These are phyloP conservation scores for Gephyroberyx darwinii DNA, from an alignment of 2,797 vertebrate genomes.

Conservation along the genomic window DNA sequence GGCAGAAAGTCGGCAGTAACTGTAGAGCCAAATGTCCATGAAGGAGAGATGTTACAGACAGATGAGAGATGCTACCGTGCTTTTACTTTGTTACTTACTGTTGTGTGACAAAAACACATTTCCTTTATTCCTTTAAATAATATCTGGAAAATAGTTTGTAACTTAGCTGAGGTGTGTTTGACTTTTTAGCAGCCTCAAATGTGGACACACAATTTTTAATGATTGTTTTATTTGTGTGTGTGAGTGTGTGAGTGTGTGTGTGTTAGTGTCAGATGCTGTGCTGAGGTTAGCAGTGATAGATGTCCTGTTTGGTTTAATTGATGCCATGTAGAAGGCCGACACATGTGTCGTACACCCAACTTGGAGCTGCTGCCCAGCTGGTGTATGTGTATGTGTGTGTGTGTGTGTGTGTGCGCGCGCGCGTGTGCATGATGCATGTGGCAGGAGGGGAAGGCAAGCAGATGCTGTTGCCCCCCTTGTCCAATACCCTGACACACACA, in stretches of 20 bases:
- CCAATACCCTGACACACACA: conserved; percentile 10
- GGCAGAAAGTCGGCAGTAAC: too few relatives aligned
- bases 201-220: too few relatives aligned
- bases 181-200: too few relatives aligned
- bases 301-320: conserved; percentile 66
- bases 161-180: too few relatives aligned
- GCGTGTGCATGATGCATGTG: conserved; percentile 35
- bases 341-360: conserved; percentile 51
- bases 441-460: conserved; percentile 36
- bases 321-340: conserved; percentile 45
- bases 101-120: too few relatives aligned
- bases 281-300: conserved; percentile 60
- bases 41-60: too few relatives aligned
- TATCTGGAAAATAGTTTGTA: too few relatives aligned
- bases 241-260: conserved; percentile 6
- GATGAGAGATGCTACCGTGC: too few relatives aligned
- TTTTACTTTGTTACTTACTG: too few relatives aligned
- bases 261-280: conserved; percentile 20
- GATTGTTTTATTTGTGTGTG: not conserved
- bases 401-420: conserved; percentile 20
- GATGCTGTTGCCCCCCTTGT: conserved; percentile 44
- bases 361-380: conserved; percentile 56
- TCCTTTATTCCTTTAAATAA: too few relatives aligned
- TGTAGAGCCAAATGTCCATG: too few relatives aligned
- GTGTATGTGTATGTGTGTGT: conserved; percentile 33